These are phyloP conservation scores for Cygnus atratus DNA, from an alignment of 2,113 vertebrate species.

Conservation along the genomic window DNA sequence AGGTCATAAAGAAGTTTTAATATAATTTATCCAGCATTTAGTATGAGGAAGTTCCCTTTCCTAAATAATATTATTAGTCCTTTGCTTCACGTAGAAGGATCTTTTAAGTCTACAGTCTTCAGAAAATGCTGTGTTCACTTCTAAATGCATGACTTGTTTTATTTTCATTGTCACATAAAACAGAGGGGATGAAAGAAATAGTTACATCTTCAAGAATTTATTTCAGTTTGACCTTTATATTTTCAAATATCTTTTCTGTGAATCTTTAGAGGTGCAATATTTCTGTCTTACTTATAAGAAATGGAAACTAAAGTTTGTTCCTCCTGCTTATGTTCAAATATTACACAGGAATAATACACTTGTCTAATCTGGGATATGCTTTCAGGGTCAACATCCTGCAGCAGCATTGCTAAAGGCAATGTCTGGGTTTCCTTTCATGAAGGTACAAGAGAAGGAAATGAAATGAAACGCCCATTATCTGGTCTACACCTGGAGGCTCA, in stretches of 20 bases:
- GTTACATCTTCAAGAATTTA: not conserved
- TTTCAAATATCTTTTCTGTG: not conserved
- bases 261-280: not conserved
- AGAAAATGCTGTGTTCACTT: not conserved
- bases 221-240: not conserved
- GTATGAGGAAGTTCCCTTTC: not conserved
- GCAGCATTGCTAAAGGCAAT: not conserved
- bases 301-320: not conserved
- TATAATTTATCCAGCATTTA: not conserved
- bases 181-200: not conserved
- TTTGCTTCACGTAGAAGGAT: not conserved
- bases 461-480: slow-evolving; percentile 47
- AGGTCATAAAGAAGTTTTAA: not conserved
- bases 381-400: not conserved
- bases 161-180: not conserved
- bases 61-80: not conserved
- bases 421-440: slow-evolving; percentile 22
- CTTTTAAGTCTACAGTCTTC: not conserved
- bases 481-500: slow-evolving; percentile 15
- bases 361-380: not conserved
- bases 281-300: not conserved
- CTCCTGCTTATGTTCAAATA: not conserved
- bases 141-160: not conserved
- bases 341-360: not conserved
- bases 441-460: slow-evolving; percentile 3